phyloP scores from a whole-genome alignment of 1,140 invertebrate species.

The Dendroctonus ponderosae region DNA sequence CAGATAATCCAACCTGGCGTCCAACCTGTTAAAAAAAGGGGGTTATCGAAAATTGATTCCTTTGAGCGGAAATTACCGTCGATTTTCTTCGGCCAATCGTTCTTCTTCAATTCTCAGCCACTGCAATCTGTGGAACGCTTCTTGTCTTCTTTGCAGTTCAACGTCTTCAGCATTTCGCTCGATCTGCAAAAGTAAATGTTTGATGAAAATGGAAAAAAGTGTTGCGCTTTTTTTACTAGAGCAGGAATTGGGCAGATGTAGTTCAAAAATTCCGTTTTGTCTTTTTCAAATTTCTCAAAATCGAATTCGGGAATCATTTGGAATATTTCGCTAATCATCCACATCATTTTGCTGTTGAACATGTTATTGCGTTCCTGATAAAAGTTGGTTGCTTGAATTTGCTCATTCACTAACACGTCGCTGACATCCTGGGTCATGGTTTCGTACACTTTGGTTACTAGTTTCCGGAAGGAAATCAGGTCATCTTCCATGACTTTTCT shows the following conservation, averaged over 20 bases:
- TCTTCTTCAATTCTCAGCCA: slow-evolving; percentile 38
- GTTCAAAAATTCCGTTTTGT: slow-evolving; percentile 39
- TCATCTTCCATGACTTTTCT: slow-evolving; percentile 42
- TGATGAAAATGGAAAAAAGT: background rate
- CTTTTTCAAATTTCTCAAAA: slow-evolving; percentile 41
- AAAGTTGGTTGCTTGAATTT: slow-evolving; percentile 43
- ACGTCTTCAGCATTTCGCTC: slow-evolving; percentile 19
- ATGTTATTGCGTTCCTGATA: slow-evolving; percentile 40
- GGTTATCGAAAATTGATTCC: background rate
- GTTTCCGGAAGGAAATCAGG: slow-evolving; percentile 39
- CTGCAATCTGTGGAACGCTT: slow-evolving; percentile 37
- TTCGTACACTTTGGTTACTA: slow-evolving; percentile 46
- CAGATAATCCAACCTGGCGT: slow-evolving; percentile 27
- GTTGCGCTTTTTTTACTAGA: slow-evolving; percentile 15
- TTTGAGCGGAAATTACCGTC: background rate
- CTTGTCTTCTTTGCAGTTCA: slow-evolving; percentile 31
- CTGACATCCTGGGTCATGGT: slow-evolving; percentile 49
- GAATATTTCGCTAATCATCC: slow-evolving; percentile 44
- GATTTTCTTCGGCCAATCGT: slow-evolving; percentile 36
- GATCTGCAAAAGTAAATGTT: slow-evolving; percentile 11
- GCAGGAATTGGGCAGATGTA: slow-evolving; percentile 39
- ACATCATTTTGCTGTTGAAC: slow-evolving; percentile 41
- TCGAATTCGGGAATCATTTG: slow-evolving; percentile 43
- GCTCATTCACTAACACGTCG: slow-evolving; percentile 48
- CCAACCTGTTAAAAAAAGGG: slow-evolving; percentile 14